Evolutionary conservation across 2,888 invertebrate genomes (phyloP).

Genomic region (Hipparchia semele): DNA sequence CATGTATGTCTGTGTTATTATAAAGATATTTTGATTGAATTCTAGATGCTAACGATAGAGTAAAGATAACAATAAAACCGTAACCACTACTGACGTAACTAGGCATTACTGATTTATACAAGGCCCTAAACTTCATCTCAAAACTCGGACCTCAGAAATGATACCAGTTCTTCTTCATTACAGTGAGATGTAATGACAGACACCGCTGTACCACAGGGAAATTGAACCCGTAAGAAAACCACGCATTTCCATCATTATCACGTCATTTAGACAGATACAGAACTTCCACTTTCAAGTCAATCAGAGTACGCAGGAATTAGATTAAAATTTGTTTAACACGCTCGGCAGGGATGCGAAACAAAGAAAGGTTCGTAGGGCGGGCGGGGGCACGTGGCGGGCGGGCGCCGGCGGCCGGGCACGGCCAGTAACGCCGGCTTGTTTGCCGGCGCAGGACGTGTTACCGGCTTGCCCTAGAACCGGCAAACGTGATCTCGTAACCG

Average conservation of each 20-base stretch:
- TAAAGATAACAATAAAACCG: background rate
- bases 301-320: conserved; percentile 67
- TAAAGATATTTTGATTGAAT: background rate
- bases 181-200: too few species aligned
- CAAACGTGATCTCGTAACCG: conserved; percentile 39
- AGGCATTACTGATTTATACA: background rate
- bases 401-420: conserved; percentile 61
- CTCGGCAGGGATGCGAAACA: conserved; percentile 73
- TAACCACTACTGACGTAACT: background rate
- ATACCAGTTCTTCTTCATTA: too few species aligned
- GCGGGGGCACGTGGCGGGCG: conserved; percentile 66
- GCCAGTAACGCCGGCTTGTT: conserved; percentile 66
- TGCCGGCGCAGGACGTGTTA: conserved; percentile 55
- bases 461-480: conserved; percentile 38
- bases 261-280: conserved; percentile 24
- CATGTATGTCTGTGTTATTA: background rate
- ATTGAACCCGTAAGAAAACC: background rate
- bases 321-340: conserved; percentile 65
- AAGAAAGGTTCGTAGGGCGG: conserved; percentile 76
- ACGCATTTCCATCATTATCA: conserved; percentile 2
- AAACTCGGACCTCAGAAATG: background rate
- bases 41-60: background rate
- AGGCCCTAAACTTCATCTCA: background rate
- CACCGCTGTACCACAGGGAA: too few species aligned
- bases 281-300: conserved; percentile 50